These are phyloP conservation scores for Arizona elegans DNA, from an alignment of 2,113 vertebrate species.

Conservation along the genomic window DNA sequence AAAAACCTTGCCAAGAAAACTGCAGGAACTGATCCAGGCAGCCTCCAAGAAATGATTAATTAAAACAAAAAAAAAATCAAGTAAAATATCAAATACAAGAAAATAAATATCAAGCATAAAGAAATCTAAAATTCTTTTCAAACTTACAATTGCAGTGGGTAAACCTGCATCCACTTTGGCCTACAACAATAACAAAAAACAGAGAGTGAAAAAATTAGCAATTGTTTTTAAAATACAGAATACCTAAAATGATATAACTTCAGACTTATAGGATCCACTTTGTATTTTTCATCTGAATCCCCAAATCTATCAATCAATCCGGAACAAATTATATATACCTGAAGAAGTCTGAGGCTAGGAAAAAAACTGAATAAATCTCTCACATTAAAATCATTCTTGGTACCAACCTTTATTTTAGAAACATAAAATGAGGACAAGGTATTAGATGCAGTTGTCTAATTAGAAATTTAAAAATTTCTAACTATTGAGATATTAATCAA, in stretches of 20 bases:
- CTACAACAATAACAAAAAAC: conserved; percentile 40
- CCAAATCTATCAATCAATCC: background rate
- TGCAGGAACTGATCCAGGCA: background rate
- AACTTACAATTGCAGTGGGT: conserved; percentile 96
- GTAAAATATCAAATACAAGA: too few species aligned
- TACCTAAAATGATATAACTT: background rate
- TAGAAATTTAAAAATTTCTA: background rate
- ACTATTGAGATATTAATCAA: background rate
- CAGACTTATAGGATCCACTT: background rate
- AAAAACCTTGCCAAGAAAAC: background rate
- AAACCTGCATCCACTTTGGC: conserved; percentile 97
- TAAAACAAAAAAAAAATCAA: background rate
- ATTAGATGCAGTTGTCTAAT: background rate
- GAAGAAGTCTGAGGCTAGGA: background rate
- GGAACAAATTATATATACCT: background rate
- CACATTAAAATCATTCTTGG: background rate
- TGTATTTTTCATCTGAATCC: background rate
- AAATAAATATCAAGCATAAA: background rate
- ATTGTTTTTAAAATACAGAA: background rate
- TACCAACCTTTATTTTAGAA: background rate
- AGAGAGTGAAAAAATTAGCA: background rate
- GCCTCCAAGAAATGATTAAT: background rate
- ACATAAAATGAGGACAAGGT: background rate
- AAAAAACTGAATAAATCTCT: background rate
- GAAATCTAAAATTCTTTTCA: background rate